phyloP scores from a whole-genome alignment of 2,888 invertebrate genomes.

The Esperia sulphurella region DNA sequence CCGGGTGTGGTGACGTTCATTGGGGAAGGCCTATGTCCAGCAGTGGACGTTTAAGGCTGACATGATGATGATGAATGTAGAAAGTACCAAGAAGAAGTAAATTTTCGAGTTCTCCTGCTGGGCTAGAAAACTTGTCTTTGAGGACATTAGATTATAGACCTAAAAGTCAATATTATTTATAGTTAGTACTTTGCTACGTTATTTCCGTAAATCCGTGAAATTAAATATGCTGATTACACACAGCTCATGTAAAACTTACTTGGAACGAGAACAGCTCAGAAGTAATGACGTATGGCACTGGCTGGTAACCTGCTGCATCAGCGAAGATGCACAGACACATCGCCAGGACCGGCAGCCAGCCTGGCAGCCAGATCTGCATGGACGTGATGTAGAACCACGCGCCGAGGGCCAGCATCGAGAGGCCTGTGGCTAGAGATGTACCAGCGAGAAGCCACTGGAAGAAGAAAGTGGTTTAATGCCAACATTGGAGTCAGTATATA shows the following conservation, averaged over 20 bases:
- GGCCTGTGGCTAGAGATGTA: constrained; percentile 60
- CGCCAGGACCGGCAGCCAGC: constrained; percentile 65
- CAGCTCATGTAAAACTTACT: constrained; percentile 30
- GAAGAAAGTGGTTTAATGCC: neutral
- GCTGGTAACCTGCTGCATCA: constrained; percentile 68
- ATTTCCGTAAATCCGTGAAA: too few species aligned
- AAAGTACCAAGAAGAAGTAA: too few species aligned
- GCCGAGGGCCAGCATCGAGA: constrained; percentile 65
- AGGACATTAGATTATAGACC: too few species aligned
- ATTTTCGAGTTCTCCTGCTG: too few species aligned
- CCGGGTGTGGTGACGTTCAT: too few species aligned
- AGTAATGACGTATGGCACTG: constrained; percentile 69
- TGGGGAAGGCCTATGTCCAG: too few species aligned
- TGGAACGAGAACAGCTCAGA: constrained; percentile 68
- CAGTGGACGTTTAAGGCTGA: too few species aligned
- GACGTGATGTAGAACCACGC: constrained; percentile 68
- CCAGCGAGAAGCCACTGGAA: constrained; percentile 66
- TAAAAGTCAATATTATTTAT: too few species aligned
- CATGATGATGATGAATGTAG: too few species aligned
- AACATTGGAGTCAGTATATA: neutral
- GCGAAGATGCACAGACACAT: constrained; percentile 71
- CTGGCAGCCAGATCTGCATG: constrained; percentile 52
- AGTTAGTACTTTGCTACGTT: too few species aligned
- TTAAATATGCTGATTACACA: too few species aligned
- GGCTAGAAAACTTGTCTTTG: too few species aligned